Percentiles rank a stretch among this genome's conserved stretches.
Evolutionary conservation across 2,888 invertebrate genomes (phyloP).

Genomic region (Polydrusus cervinus): DNA sequence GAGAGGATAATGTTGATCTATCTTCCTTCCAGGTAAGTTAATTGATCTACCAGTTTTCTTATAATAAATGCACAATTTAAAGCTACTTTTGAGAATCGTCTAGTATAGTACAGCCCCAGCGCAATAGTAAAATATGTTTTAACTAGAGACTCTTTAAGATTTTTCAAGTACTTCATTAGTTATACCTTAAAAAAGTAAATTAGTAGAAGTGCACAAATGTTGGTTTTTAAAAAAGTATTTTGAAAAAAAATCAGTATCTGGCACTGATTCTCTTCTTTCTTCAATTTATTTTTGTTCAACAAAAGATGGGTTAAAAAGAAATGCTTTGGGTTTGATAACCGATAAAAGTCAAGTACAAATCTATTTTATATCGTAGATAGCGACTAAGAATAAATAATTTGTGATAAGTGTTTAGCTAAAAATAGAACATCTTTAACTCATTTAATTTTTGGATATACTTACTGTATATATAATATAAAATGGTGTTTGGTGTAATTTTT

Average conservation of each 20-base stretch:
- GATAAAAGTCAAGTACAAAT: constrained; percentile 65
- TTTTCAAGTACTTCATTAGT: not conserved
- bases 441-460: constrained; percentile 56
- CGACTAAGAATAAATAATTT: constrained; percentile 59
- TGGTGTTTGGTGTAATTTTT: constrained; percentile 27
- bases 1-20: no score
- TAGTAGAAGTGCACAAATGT: not conserved
- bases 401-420: constrained; percentile 60
- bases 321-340: constrained; percentile 42
- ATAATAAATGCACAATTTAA: no score
- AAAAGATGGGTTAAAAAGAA: constrained; percentile 35
- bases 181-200: not conserved
- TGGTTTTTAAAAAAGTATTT: not conserved
- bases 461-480: constrained; percentile 28
- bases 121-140: no score
- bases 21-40: no score
- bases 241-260: not conserved
- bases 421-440: constrained; percentile 53
- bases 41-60: no score
- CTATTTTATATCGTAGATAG: constrained; percentile 58
- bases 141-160: no score
- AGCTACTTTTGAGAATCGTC: no score
- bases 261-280: not conserved
- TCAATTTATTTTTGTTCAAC: not conserved
- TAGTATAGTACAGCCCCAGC: not conserved